Conservation (phyloP, 2,797 vertebrate genomes). For the Champsocephalus esox region DNA sequence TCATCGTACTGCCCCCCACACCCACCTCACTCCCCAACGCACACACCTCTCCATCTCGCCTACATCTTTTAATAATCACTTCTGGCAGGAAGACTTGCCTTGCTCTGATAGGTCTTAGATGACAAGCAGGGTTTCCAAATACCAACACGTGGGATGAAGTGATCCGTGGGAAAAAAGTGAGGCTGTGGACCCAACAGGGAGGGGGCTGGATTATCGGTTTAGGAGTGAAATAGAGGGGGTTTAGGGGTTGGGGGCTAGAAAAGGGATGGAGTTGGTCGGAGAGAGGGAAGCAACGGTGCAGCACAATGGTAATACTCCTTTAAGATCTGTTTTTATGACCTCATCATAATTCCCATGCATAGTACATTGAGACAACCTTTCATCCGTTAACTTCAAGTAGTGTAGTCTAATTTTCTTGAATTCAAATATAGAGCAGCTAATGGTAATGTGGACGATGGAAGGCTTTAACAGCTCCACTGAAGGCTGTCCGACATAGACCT, state of each 20-base stretch:
- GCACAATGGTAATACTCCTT: background rate
- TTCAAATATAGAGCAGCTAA: background rate
- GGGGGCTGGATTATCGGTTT: constrained; percentile 76
- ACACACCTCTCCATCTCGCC: constrained; percentile 41
- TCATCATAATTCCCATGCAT: background rate
- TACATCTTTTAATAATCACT: constrained; percentile 80
- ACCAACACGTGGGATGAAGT: constrained; percentile 71
- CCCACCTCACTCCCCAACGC: background rate
- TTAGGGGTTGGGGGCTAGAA: constrained; percentile 21
- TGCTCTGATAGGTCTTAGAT: constrained; percentile 78
- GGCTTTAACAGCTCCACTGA: background rate
- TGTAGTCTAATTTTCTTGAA: background rate
- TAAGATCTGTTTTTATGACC: constrained; percentile 1
- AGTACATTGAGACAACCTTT: background rate
- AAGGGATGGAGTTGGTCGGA: constrained; percentile 3
- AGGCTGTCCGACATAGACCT: background rate
- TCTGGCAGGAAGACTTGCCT: constrained; percentile 75
- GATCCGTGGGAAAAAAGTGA: constrained; percentile 80
- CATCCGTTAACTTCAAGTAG: background rate
- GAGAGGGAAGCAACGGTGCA: constrained; percentile 36
- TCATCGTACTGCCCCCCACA: constrained; percentile 9
- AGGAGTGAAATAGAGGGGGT: constrained; percentile 52
- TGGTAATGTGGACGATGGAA: background rate
- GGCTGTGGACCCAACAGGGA: constrained; percentile 62
- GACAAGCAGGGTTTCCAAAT: constrained; percentile 74